Conservation (phyloP, 2,113 vertebrate species). For the Bubo blakistoni region DNA sequence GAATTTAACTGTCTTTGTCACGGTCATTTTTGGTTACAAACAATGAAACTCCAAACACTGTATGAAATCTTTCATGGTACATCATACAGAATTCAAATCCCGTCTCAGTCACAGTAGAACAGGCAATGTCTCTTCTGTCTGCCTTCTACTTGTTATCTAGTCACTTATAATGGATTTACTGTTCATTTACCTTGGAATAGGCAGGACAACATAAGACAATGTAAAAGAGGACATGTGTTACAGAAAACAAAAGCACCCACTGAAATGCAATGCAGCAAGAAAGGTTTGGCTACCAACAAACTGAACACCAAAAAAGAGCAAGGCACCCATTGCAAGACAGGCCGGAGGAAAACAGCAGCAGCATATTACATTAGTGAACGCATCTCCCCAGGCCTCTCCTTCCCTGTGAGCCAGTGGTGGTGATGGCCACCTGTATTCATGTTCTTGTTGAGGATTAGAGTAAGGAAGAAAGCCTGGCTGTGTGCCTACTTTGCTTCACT, state of each 20-base stretch:
- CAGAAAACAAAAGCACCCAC: background rate
- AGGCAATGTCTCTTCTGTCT: background rate
- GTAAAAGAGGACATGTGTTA: background rate
- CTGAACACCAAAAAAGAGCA: background rate
- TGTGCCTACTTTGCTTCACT: rapidly evolving
- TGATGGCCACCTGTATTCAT: rapidly evolving
- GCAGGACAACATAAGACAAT: background rate
- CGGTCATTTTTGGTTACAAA: background rate
- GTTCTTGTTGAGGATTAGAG: rapidly evolving
- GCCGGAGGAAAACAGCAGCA: background rate
- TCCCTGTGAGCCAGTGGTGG: background rate
- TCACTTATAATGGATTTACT: background rate
- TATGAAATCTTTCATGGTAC: background rate
- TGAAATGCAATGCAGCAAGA: background rate
- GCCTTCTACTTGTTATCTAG: background rate
- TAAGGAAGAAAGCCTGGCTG: background rate
- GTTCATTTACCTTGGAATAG: background rate
- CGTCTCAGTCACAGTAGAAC: background rate
- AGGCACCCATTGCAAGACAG: background rate
- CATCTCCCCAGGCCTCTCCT: background rate
- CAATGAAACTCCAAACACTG: background rate
- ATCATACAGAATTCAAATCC: background rate
- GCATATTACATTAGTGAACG: background rate
- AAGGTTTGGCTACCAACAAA: background rate
- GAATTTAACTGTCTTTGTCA: background rate